Evolutionary conservation across 2,888 invertebrate genomes (phyloP).

Genomic region (Criorhina ranunculi): DNA sequence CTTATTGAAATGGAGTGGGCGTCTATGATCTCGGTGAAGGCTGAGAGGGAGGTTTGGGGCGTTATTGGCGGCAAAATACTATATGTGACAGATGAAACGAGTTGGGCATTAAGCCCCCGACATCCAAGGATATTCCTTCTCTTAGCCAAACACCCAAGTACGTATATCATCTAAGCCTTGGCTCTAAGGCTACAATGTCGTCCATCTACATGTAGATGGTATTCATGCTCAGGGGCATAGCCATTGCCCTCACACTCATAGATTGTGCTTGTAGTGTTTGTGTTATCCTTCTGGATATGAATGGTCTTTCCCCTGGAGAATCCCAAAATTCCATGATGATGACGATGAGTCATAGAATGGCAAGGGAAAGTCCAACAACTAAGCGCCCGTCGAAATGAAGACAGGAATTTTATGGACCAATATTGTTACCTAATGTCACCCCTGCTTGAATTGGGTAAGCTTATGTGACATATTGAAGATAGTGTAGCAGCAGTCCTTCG

Average conservation of each 20-base stretch:
- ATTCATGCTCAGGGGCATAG: conserved; percentile 8
- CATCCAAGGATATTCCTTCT: conserved; percentile 44
- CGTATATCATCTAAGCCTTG: conserved; percentile 48
- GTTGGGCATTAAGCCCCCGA: conserved; percentile 54
- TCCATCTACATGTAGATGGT: conserved; percentile 27
- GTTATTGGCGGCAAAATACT: conserved; percentile 54
- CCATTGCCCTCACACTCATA: conserved; percentile 1
- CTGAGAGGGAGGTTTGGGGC: conserved; percentile 10
- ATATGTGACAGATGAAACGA: conserved; percentile 68
- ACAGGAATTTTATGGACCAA: conserved; percentile 64
- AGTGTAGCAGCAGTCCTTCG: conserved; percentile 38
- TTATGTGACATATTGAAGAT: conserved; percentile 65
- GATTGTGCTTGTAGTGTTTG: conserved; percentile 11
- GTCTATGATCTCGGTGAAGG: neutral
- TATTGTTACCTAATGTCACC: conserved; percentile 54
- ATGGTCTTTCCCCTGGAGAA: conserved; percentile 35
- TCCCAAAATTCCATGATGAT: conserved; percentile 40
- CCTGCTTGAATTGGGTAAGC: conserved; percentile 51
- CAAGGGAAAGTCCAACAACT: conserved; percentile 7
- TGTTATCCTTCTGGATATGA: conserved; percentile 35
- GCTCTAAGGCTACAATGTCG: conserved; percentile 24
- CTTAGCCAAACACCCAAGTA: conserved; percentile 33
- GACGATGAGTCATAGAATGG: conserved; percentile 50
- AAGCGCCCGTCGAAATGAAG: conserved; percentile 32
- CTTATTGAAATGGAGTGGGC: conserved; percentile 40